Evolutionary conservation across 1,140 invertebrate genomes (phyloP), one percentile per base, ranked within the genome.

Genomic region (Drusus annulatus): DNA sequence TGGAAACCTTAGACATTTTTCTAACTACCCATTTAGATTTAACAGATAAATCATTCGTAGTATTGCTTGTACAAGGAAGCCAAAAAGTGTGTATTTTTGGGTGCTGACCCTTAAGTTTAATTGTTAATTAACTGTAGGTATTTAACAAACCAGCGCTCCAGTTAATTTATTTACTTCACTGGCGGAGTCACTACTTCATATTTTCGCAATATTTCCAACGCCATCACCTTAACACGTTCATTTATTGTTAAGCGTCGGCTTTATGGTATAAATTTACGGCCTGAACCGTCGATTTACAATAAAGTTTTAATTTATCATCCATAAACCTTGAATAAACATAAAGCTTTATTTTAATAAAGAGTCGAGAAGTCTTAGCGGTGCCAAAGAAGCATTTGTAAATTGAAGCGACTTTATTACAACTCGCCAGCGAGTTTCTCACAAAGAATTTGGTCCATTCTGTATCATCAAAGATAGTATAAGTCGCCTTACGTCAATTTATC

Each of bases 401-500:
- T 6, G 63, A 68, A 15, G 63, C 31, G 25, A 68, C 63, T 45
- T 36, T 68, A 68, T 68, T 68, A 31, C 63, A 16, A 31, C 6
- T 50, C 15, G 3, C 4, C 2, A 23, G 17, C 16, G 36, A 31
- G 28, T 68, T 45, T 45, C 60, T 63, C 2, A 23, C 31, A 31
- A 21, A 17, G 28, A 31, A 68, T 68, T 45, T 68, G 63, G 63
- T 36, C 63, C 63, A 63, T 63, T 63, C 60, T 63, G 60, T 25
- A 63, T 7, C 60, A 23, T 45, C 63, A 68, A 15, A 68, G 25
- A 68, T 68, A 36, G 36, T 80, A 76, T 80, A 45, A 65, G 28
- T 36, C 69, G 71, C 74, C 52, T 78, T 62, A 28, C n/a, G 76
- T 81, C 80, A 75, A 81, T 81, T 78, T 75, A 78, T 81, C 80